Evolutionary conservation across 2,113 vertebrate genomes (phyloP).

Genomic region (Rhinogobius similis): DNA sequence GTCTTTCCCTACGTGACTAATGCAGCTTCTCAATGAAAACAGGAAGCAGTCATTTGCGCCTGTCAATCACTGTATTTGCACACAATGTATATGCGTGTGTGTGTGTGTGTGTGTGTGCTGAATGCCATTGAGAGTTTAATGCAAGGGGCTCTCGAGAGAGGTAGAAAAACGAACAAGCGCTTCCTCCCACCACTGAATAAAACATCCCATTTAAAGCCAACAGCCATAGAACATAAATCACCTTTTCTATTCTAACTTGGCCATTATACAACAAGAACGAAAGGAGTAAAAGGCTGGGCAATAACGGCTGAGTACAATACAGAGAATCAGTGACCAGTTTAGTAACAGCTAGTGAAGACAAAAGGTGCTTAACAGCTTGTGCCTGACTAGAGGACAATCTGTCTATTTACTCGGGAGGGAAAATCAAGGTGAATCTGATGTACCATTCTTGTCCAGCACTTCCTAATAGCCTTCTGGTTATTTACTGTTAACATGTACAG

Average conservation of each 20-base stretch:
- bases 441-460: slow-evolving; percentile 35
- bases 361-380: slow-evolving; percentile 39
- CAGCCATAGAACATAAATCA: slow-evolving; percentile 56
- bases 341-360: slow-evolving; percentile 9
- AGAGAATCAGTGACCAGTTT: slow-evolving; percentile 14
- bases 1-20: slow-evolving; percentile 11
- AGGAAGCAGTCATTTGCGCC: slow-evolving; percentile 20
- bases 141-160: slow-evolving; percentile 32
- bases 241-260: slow-evolving; percentile 18
- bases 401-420: slow-evolving; percentile 36
- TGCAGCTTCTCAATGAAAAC: slow-evolving; percentile 10
- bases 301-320: slow-evolving; percentile 12
- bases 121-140: slow-evolving; percentile 16
- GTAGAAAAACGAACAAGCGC: slow-evolving; percentile 36
- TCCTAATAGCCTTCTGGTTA: slow-evolving; percentile 58
- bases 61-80: slow-evolving; percentile 31
- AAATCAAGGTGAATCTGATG: slow-evolving; percentile 31
- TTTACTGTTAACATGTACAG: slow-evolving; percentile 65
- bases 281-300: slow-evolving; percentile 8
- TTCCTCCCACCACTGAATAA: slow-evolving; percentile 68
- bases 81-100: neutral
- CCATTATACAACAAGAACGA: slow-evolving; percentile 26
- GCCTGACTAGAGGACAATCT: slow-evolving; percentile 49
- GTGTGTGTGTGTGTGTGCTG: neutral
- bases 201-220: slow-evolving; percentile 67